Conservation (phyloP, 2,797 vertebrate species). For the Hoplostethus mediterraneus region DNA sequence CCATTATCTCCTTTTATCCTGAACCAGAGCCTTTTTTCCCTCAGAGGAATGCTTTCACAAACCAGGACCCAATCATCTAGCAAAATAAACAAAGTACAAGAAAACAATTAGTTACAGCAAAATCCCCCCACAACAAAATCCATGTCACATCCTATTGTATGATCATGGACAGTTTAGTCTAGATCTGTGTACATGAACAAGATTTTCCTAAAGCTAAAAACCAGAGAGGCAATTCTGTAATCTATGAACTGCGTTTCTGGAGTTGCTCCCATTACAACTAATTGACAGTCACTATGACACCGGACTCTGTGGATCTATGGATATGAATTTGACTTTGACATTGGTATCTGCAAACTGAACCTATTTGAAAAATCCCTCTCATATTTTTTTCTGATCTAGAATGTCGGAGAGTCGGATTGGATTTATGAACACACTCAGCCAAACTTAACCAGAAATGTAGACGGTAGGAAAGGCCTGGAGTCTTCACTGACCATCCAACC, state of each 20-base stretch:
- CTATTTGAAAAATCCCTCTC: background rate
- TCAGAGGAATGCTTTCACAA: constrained; percentile 56
- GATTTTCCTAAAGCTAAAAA: constrained; percentile 30
- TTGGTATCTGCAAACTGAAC: background rate
- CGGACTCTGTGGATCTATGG: background rate
- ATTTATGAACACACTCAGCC: too few species aligned
- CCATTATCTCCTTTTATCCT: constrained; percentile 75
- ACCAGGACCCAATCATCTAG: constrained; percentile 53
- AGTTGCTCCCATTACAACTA: background rate
- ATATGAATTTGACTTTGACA: background rate
- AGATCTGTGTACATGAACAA: constrained; percentile 27
- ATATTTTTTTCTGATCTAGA: background rate
- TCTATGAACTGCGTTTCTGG: constrained; percentile 13
- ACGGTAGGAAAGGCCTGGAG: background rate
- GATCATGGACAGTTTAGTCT: constrained; percentile 4
- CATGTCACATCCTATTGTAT: constrained; percentile 10
- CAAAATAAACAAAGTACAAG: constrained; percentile 49
- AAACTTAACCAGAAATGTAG: background rate
- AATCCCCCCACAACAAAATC: constrained; percentile 25
- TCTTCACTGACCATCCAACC: constrained; percentile 34
- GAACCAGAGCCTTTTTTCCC: constrained; percentile 63
- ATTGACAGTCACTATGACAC: background rate
- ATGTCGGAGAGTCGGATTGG: background rate
- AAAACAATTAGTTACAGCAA: constrained; percentile 43
- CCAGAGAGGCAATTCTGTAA: constrained; percentile 20